These are phyloP conservation scores for Benitochromis conjunctus DNA, from an alignment of 2,113 vertebrate species.

Conservation along the genomic window DNA sequence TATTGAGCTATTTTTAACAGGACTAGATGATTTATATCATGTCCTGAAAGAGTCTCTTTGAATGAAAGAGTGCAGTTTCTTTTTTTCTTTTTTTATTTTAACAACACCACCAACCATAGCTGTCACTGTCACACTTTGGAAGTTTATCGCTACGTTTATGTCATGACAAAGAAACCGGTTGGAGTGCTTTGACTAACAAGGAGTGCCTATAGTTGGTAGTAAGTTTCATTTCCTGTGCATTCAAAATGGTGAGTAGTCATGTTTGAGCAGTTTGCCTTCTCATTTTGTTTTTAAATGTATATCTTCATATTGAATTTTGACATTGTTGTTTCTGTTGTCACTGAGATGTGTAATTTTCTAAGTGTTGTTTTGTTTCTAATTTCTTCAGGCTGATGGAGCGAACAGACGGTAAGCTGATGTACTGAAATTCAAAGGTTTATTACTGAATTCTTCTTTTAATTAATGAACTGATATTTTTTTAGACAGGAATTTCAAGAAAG, in stretches of 20 bases:
- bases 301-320: not conserved
- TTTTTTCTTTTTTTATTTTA: no score
- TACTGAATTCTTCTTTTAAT: no score
- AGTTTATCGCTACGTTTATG: no score
- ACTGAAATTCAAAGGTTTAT: no score
- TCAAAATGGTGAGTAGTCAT: not conserved
- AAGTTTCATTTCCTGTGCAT: not conserved
- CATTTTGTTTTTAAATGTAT: not conserved
- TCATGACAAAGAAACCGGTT: not conserved
- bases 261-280: not conserved
- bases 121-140: no score
- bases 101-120: no score
- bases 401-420: not conserved
- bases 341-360: not conserved
- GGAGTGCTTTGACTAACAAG: not conserved
- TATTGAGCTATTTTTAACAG: no score
- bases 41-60: no score
- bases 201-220: not conserved
- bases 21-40: no score
- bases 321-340: not conserved
- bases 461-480: no score
- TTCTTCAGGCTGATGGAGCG: not conserved
- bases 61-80: no score
- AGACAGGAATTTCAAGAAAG: no score
- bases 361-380: not conserved